phyloP scores from a whole-genome alignment of 2,797 vertebrate species.

The Enteromius treurensis region DNA sequence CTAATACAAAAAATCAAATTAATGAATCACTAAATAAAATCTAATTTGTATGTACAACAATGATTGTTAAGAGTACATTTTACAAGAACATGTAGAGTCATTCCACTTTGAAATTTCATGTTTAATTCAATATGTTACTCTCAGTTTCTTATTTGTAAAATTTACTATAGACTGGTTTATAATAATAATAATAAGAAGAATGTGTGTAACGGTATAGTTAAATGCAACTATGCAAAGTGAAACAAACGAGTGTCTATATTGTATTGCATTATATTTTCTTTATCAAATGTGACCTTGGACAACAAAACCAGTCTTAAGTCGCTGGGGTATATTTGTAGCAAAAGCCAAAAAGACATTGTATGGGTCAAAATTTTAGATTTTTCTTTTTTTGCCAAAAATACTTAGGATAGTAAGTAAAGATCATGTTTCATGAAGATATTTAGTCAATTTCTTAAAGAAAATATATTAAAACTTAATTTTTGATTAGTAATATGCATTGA shows the following conservation, averaged over 20 bases:
- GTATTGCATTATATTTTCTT: not conserved
- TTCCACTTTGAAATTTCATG: not conserved
- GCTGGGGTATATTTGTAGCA: too few species aligned
- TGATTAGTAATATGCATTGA: too few species aligned
- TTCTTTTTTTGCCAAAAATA: too few species aligned
- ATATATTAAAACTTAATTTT: too few species aligned
- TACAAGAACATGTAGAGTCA: not conserved
- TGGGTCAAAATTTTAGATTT: too few species aligned
- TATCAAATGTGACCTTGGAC: not conserved
- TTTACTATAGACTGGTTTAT: not conserved
- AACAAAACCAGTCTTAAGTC: too few species aligned
- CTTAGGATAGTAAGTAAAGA: too few species aligned
- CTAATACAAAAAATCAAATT: not conserved
- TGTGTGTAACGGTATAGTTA: not conserved
- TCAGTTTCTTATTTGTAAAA: not conserved
- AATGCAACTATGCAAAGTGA: not conserved
- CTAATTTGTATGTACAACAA: not conserved
- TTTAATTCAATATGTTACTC: not conserved
- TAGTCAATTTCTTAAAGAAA: too few species aligned
- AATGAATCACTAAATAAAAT: not conserved
- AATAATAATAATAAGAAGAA: not conserved
- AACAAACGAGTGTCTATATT: too few species aligned
- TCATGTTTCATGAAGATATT: too few species aligned
- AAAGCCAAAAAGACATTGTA: too few species aligned
- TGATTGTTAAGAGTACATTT: not conserved